These are phyloP conservation scores for Periplaneta americana DNA, from an alignment of 1,140 invertebrate genomes.

Conservation along the genomic window DNA sequence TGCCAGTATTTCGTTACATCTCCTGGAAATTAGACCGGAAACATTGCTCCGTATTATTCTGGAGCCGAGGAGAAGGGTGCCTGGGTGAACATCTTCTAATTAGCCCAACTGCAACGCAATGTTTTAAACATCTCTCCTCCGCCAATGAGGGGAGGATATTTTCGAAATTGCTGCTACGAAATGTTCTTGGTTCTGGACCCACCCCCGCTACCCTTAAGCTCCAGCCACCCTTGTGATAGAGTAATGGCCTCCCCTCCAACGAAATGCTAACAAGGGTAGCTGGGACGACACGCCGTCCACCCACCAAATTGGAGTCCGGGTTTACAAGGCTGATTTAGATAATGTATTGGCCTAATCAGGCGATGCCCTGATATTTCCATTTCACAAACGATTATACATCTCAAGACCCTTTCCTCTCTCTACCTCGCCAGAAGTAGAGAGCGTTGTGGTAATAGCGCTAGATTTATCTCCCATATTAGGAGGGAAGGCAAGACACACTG, in stretches of 20 bases:
- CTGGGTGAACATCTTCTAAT: background rate
- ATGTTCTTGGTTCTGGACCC: background rate
- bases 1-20: background rate
- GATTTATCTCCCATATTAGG: background rate
- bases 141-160: background rate
- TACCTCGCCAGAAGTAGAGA: too few relatives aligned
- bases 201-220: background rate
- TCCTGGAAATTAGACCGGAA: background rate
- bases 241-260: background rate
- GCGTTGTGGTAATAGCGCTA: background rate
- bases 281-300: background rate
- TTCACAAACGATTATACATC: background rate
- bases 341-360: constrained; percentile 8
- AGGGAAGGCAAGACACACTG: background rate
- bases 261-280: background rate
- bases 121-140: background rate
- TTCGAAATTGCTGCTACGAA: background rate
- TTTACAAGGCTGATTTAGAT: constrained; percentile 8
- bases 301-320: background rate
- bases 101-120: background rate
- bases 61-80: background rate
- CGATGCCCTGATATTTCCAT: background rate
- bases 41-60: background rate
- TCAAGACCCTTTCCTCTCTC: background rate
- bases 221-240: background rate